These are phyloP conservation scores for Tuberolachnus salignus DNA, from an alignment of 2,888 invertebrate genomes.

Conservation along the genomic window DNA sequence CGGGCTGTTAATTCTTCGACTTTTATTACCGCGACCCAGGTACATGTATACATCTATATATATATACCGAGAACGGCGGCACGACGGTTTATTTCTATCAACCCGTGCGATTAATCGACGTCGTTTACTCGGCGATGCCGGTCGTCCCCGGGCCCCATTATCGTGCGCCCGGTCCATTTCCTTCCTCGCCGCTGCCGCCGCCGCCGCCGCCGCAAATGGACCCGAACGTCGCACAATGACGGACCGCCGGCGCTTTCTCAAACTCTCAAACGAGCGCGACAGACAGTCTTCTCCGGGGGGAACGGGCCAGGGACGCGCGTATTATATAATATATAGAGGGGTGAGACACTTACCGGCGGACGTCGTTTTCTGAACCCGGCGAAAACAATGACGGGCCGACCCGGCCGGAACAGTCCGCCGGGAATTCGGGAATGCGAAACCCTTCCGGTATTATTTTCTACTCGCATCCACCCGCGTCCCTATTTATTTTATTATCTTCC, in stretches of 20 bases:
- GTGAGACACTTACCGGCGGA: background rate
- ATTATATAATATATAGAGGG: too few species aligned
- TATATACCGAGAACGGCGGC: too few species aligned
- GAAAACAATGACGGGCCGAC: background rate
- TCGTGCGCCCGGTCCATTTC: slow-evolving; percentile 10
- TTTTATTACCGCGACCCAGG: slow-evolving; percentile 22
- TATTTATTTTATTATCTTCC: background rate
- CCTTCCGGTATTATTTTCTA: too few species aligned
- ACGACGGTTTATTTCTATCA: slow-evolving; percentile 20
- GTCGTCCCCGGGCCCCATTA: background rate
- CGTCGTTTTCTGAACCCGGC: background rate
- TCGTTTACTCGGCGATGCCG: slow-evolving; percentile 14
- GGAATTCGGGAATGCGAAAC: too few species aligned
- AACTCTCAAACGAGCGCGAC: background rate
- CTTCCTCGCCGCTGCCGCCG: background rate
- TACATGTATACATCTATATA: background rate
- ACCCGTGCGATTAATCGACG: slow-evolving; percentile 11
- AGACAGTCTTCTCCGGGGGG: background rate
- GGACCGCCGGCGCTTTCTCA: background rate
- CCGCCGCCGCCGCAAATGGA: background rate
- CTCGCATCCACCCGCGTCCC: too few species aligned
- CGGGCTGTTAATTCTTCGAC: slow-evolving; percentile 15
- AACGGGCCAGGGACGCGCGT: too few species aligned
- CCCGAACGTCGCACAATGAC: slow-evolving; percentile 2
- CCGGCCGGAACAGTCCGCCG: background rate